Evolutionary conservation across 2,888 invertebrate species (phyloP).

Genomic region (Anthophora plumipes): DNA sequence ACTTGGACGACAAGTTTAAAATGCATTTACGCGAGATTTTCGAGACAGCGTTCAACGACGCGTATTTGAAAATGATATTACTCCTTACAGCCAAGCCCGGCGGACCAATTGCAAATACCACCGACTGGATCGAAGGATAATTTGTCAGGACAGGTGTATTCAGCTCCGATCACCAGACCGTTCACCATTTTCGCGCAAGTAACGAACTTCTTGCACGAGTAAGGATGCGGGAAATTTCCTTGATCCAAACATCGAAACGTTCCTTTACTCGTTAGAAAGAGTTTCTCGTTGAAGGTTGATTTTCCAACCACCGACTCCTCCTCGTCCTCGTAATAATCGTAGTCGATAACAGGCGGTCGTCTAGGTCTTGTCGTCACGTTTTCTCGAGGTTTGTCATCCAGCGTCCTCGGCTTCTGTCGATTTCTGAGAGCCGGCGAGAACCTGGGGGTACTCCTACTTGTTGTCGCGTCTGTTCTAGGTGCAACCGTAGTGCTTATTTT

Average conservation of each 20-base stretch:
- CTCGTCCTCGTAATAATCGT: slow-evolving; percentile 90
- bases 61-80: slow-evolving; percentile 36
- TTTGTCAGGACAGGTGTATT: slow-evolving; percentile 94
- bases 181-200: slow-evolving; percentile 94
- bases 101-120: slow-evolving; percentile 96
- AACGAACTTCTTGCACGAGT: slow-evolving; percentile 95
- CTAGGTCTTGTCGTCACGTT: slow-evolving; percentile 71
- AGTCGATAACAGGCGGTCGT: slow-evolving; percentile 85
- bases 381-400: slow-evolving; percentile 45
- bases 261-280: slow-evolving; percentile 86
- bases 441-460: slow-evolving; percentile 58
- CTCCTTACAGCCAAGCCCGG: slow-evolving; percentile 91
- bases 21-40: neutral
- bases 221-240: slow-evolving; percentile 96
- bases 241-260: slow-evolving; percentile 94
- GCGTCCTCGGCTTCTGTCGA: slow-evolving; percentile 48
- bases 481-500: slow-evolving; percentile 82
- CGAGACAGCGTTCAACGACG: neutral
- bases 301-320: slow-evolving; percentile 87
- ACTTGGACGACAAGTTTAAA: neutral
- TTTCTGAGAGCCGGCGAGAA: slow-evolving; percentile 54
- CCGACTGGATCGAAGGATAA: slow-evolving; percentile 95
- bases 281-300: slow-evolving; percentile 87
- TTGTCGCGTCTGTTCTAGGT: slow-evolving; percentile 74
- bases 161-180: slow-evolving; percentile 92